phyloP scores from a whole-genome alignment of 2,888 invertebrate genomes.

The Beris chalybata region DNA sequence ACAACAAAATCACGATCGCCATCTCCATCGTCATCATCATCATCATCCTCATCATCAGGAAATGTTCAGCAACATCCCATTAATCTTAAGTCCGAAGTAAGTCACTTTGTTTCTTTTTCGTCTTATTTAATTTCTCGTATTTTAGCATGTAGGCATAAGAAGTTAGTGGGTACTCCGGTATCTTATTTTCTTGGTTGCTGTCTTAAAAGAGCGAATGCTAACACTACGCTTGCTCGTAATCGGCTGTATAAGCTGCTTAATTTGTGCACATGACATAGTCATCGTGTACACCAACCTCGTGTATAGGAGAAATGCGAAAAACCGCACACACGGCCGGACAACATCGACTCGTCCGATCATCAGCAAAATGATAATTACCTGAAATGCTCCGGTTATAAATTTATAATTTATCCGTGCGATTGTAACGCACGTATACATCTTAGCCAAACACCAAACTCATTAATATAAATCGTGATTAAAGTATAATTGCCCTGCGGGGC shows the following conservation, averaged over 20 bases:
- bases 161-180: too few relatives aligned
- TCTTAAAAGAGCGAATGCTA: too few relatives aligned
- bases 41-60: conserved; percentile 36
- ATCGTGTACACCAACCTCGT: conserved; percentile 15
- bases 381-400: conserved; percentile 36
- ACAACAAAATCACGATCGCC: conserved; percentile 42
- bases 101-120: conserved; percentile 32
- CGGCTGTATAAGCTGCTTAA: conserved; percentile 26
- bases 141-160: too few relatives aligned
- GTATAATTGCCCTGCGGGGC: conserved; percentile 43
- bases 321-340: conserved; percentile 4
- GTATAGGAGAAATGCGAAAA: conserved; percentile 16
- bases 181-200: too few relatives aligned
- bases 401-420: conserved; percentile 39
- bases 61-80: conserved; percentile 44
- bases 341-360: conserved; percentile 12
- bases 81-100: conserved; percentile 47
- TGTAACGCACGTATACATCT: conserved; percentile 32
- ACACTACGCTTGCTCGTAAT: conserved; percentile 8
- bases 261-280: conserved; percentile 25
- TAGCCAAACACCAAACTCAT: conserved; percentile 47
- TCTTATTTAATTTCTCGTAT: not conserved
- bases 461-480: conserved; percentile 53
- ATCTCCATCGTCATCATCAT: conserved; percentile 42
- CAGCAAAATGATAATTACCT: conserved; percentile 36